Base-by-base conservation (phyloP, 2,888 invertebrate genomes). In the Macaria liturata region DNA sequence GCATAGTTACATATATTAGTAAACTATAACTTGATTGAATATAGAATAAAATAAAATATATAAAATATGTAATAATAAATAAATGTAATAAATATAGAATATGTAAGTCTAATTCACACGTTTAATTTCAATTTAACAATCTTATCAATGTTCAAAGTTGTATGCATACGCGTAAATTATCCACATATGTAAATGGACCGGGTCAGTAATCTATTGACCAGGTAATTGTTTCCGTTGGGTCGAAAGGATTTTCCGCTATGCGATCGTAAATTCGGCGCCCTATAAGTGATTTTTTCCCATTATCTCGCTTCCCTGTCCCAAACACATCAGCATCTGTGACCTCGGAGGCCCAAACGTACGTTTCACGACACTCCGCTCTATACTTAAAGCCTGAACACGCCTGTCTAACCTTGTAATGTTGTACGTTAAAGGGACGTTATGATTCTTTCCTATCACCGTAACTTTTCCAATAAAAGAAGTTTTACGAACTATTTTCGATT, bases 401-500 rank as follows among this genome's bases (percentile, higher is more conserved):
- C 55, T 56, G 53, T 49, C 47, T 46, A 40, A 50, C 56, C 54
- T 55, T 44, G 54, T 54, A 49, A 47, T 42, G 37, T 20, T 9
- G 42, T 8, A 4, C 42, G n/a, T 8, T 42, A 42, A 42, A 48
- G 52, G 39, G 9, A 47, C 49, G 37, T 46, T 47, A 54, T 61
- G 49, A 59, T 62, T 52, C 49, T 60, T 47, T 57, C 49, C 58
- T 58, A 49, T 49, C 32, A 39, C 51, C 34, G 53, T 59, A 44
- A 62, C 51, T 58, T 61, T 61, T 46, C 49, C 45, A 52, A 62
- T 57, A 42, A 56, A 54, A 58, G 39, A 46, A 54, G 47, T 39
- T 60, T 58, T 47, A 51, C 51, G 46, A 54, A 53, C 50, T 59
- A 59, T 59, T 61, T 61, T 45, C 50, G 48, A 61, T 57, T 61